Evolutionary conservation across 2,797 vertebrate species (phyloP), one percentile per base, ranked within the genome.

Genomic region (Crocidura indochinensis): DNA sequence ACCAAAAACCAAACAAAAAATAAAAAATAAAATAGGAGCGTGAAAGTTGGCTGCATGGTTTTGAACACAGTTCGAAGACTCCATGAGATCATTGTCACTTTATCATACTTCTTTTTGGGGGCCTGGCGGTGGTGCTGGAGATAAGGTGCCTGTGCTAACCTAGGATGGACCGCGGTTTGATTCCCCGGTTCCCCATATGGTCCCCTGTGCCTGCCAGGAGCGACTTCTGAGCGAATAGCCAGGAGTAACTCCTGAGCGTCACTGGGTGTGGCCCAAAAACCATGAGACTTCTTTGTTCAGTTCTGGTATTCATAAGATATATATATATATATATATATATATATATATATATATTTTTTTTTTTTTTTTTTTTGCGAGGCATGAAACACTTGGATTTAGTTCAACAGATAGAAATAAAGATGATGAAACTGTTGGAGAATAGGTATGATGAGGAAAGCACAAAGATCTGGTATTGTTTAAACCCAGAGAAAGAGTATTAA

Each of bases 321-420:
- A n/a, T n/a, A n/a, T n/a, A n/a, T n/a, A n/a, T n/a, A n/a, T n/a
- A n/a, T n/a, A n/a, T n/a, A n/a, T n/a, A n/a, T n/a, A n/a, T n/a
- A n/a, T n/a, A n/a, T n/a, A n/a, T n/a, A n/a, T n/a, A n/a, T n/a
- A n/a, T n/a, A n/a, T n/a, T n/a, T n/a, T n/a, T n/a, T n/a, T n/a
- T n/a, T 38, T 38, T 38, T 38, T 38, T 38, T 38, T 38, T 38
- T 49, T 44, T 9, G n/a, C 82, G 91, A 86, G 56, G 65, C 84
- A 67, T 6, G 49, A 60, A 80, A 62, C 46, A 64, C 29, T 88
- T 94, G 96, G 91, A 94, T 27, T 53, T n/a, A 81, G 65, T 87
- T 95, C 93, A 93, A 94, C 80, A 94, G 84, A 92, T 17, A 92
- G 94, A 95, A 90, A 95, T 67, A 95, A 90, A 90, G 88, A 94